A percentile compares a stretch with the other conserved stretches of the same genome.
Evolutionary conservation across 1,140 invertebrate species (phyloP).

Genomic region (Acromyrmex charruanus): DNA sequence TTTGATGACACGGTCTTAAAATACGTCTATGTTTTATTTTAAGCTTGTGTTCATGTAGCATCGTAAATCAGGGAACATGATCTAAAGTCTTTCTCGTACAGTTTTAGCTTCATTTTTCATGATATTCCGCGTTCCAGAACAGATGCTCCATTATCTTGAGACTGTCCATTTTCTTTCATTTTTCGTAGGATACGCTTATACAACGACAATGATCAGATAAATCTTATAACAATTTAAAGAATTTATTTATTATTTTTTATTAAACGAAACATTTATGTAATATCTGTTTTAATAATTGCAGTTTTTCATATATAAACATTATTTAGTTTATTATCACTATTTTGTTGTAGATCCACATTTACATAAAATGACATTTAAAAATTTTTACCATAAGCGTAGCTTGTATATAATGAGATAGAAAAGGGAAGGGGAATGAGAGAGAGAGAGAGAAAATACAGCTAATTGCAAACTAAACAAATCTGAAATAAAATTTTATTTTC

Average conservation of each 20-base stretch:
- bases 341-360: not conserved
- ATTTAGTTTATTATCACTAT: not conserved
- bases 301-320: not conserved
- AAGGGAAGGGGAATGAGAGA: not conserved
- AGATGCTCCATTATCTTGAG: not conserved
- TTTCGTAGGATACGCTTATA: not conserved
- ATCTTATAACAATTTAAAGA: not conserved
- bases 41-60: slow-evolving; percentile 14
- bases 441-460: not conserved
- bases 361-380: slow-evolving; percentile 7
- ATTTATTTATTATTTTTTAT: not conserved
- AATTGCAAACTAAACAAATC: not conserved
- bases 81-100: slow-evolving; percentile 58
- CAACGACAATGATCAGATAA: not conserved
- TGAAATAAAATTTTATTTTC: slow-evolving; percentile 18
- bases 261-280: not conserved
- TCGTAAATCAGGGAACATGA: slow-evolving; percentile 63
- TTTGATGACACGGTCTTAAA: slow-evolving; percentile 1
- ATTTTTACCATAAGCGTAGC: not conserved
- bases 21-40: slow-evolving; percentile 49
- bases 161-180: slow-evolving; percentile 28
- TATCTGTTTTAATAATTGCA: not conserved
- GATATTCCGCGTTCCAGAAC: slow-evolving; percentile 28
- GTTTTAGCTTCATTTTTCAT: slow-evolving; percentile 34
- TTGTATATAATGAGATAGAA: not conserved